Evolutionary conservation across 1,140 invertebrate genomes (phyloP), one percentile per base, ranked within the genome.

Genomic region (Meloidogyne floridensis): DNA sequence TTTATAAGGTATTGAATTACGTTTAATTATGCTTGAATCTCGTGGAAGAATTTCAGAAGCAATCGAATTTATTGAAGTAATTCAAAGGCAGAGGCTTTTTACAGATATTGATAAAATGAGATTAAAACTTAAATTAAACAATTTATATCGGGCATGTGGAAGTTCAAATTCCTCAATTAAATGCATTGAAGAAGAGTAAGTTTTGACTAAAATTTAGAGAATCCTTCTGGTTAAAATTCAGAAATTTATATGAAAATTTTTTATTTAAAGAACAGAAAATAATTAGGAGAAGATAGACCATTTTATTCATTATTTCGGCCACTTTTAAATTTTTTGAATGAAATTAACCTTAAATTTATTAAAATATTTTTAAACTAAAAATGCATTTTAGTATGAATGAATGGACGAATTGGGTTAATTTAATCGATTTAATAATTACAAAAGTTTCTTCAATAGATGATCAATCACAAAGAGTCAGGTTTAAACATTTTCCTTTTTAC

Each of bases 1-100:
- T 71, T n/a, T 3, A 81, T 51, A 59, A 85, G 84, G 86, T 51
- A 70, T 87, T n/a, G 75, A 85, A 9, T 42, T 85, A 9, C 43
- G 78, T 56, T 59, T 87, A n/a, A 72, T 72, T 9, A 51, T 86
- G 4, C 76, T 85, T 15, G 77, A 82, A 18, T 20, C 53, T 13
- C 42, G 77, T 15, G 15, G 53, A 9, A 80, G 72, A 42, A 18
- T 72, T 20, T 51, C 56, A 20, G 79, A 87, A 56, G 85, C 85
- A 20, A 51, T 80, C 13, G 69, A 85, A 43, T 72, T 78, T 51
- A 42, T 83, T 42, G n/a, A 83, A 73, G 43, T 20, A 32, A 32
- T 69, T 20, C 53, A 56, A 5, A 83, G 53, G 32, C 73, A 82
- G 43, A 65, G 7, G 7, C 59, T 53, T 72, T 20, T 32, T 20